Evolutionary conservation across 2,888 invertebrate species (phyloP), one percentile per base, ranked within the genome.

Genomic region (Orgyia antiqua): DNA sequence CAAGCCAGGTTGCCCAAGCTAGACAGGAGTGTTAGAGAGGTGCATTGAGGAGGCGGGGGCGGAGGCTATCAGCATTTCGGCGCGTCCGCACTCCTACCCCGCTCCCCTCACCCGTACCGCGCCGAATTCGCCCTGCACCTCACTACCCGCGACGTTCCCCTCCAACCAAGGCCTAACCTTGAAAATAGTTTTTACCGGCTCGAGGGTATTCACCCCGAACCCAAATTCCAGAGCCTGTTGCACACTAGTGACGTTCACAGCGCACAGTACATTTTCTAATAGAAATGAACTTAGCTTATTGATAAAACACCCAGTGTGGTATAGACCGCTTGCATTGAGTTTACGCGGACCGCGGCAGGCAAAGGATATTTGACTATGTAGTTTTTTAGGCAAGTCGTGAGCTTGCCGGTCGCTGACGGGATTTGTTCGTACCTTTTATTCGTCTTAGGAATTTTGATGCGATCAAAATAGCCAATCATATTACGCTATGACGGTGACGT

Each of bases 181-280:
- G 86, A 86, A 86, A 83, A 83, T 82, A 83, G 86, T 86, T 86
- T 84, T 83, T 84, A 86, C 83, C 74, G 75, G 68, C 76, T 57
- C 51, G 80, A 86, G 86, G 86, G 86, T 86, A 86, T 86, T 86
- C 83, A 86, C 86, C 86, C 83, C 83, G 72, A 76, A 77, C 78
- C 83, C 82, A 66, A 82, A 86, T 83, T 80, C 80, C 77, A 66
- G 63, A 69, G 68, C 64, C 59, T 59, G 73, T 54, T 62, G 55
- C 77, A 83, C 83, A 83, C 83, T 60, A 58, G 60, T 56, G 59
- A 60, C 56, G 70, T 73, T 61, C 57, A 60, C 40, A 38, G 42
- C 37, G 42, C 44, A 37, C 64, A 44, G 42, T 44, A 39, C 34
- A 62, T 55, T 53, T 65, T 78, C 76, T 68, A 62, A 71, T 73